These are phyloP conservation scores for Trimorus sp. DNA, from an alignment of 2,888 invertebrate species.

Conservation along the genomic window DNA sequence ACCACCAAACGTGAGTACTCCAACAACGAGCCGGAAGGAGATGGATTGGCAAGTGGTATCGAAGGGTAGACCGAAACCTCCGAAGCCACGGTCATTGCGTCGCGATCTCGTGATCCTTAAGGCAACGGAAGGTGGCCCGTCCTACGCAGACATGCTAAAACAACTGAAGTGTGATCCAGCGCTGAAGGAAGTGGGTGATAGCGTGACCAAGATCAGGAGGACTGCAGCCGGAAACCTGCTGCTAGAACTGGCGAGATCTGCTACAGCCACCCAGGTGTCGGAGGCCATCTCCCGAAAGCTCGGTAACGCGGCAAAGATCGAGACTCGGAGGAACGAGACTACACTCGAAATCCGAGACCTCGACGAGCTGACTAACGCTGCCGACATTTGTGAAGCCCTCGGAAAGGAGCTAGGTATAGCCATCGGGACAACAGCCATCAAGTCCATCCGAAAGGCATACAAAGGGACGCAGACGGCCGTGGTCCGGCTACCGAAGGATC, in stretches of 20 bases:
- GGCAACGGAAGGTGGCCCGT: slow-evolving; percentile 4
- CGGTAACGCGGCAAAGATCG: background rate
- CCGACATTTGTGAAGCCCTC: slow-evolving; percentile 13
- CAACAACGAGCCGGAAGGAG: too few relatives aligned
- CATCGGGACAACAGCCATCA: slow-evolving; percentile 7
- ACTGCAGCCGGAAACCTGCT: slow-evolving; percentile 18
- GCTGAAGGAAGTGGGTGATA: background rate
- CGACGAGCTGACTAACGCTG: slow-evolving; percentile 22
- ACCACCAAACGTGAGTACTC: too few relatives aligned
- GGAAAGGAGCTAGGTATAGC: background rate
- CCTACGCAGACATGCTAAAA: slow-evolving; percentile 11
- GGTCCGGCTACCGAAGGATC: slow-evolving; percentile 1
- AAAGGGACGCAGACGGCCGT: slow-evolving; percentile 27
- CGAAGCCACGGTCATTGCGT: background rate
- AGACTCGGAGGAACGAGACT: background rate
- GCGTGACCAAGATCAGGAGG: background rate
- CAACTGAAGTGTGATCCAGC: slow-evolving; percentile 10
- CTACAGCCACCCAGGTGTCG: background rate
- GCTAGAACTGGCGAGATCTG: slow-evolving; percentile 4
- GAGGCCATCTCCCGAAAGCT: slow-evolving; percentile 6
- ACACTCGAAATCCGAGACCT: slow-evolving; percentile 12
- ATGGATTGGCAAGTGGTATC: too few relatives aligned
- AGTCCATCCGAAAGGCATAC: slow-evolving; percentile 21
- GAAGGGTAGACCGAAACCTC: too few relatives aligned
- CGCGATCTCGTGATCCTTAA: slow-evolving; percentile 2